A percentile compares a stretch with the other conserved stretches of the same genome.
Evolutionary conservation across 1,140 invertebrate genomes (phyloP).

Genomic region (Berghia stephanieae): DNA sequence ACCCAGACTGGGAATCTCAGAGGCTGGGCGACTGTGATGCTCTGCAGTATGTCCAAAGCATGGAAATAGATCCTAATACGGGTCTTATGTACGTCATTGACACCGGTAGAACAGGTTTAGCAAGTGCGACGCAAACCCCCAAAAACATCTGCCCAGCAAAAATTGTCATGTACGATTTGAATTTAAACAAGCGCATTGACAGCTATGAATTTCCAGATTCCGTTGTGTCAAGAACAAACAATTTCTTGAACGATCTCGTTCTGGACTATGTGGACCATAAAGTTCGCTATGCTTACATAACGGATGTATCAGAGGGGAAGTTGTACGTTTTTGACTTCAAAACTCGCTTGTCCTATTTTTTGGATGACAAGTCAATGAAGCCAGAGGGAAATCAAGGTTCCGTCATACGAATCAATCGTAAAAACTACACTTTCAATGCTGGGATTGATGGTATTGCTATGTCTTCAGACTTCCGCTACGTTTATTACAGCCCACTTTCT

Average conservation of each 20-base stretch:
- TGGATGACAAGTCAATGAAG: conserved; percentile 40
- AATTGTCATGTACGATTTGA: conserved; percentile 47
- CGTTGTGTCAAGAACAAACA: conserved; percentile 28
- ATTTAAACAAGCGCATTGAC: conserved; percentile 31
- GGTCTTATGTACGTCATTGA: conserved; percentile 54
- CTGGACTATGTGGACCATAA: conserved; percentile 38
- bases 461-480: conserved; percentile 28
- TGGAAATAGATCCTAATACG: conserved; percentile 48
- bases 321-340: conserved; percentile 45
- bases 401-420: no score
- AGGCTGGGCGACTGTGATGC: conserved; percentile 42
- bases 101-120: conserved; percentile 22
- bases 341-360: conserved; percentile 32
- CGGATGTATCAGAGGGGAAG: conserved; percentile 40
- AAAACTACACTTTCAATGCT: no score
- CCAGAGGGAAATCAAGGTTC: conserved; percentile 31
- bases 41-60: conserved; percentile 49
- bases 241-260: conserved; percentile 53
- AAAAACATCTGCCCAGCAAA: conserved; percentile 43
- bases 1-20: conserved; percentile 46
- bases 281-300: conserved; percentile 46
- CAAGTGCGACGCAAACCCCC: conserved; percentile 8
- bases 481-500: conserved; percentile 34
- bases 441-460: conserved; percentile 34
- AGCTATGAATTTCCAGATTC: conserved; percentile 40